phyloP scores from a whole-genome alignment of 2,888 invertebrate species.

The Conus canariensis region DNA sequence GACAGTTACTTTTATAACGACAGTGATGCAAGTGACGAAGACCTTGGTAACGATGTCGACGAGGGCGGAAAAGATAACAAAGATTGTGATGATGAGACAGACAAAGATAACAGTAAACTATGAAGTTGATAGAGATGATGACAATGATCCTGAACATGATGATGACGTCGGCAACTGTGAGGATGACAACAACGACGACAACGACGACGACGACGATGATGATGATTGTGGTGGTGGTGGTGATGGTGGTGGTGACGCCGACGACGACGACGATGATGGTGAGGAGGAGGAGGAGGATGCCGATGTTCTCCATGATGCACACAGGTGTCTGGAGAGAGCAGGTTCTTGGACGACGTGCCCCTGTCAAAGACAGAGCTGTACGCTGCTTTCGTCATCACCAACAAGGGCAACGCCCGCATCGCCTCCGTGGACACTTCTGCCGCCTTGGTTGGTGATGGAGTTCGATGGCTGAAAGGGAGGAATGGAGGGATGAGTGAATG shows the following conservation, averaged over 20 bases:
- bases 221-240: background rate
- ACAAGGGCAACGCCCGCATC: conserved; percentile 82
- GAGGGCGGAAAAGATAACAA: background rate
- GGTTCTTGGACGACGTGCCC: conserved; percentile 86
- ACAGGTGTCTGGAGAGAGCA: conserved; percentile 85
- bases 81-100: background rate
- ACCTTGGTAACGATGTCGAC: background rate
- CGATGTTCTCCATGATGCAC: too few relatives aligned
- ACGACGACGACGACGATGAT: too few relatives aligned
- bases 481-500: too few relatives aligned
- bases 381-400: conserved; percentile 86
- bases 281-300: background rate
- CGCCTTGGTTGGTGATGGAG: conserved; percentile 82
- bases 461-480: too few relatives aligned
- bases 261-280: background rate
- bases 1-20: too few relatives aligned
- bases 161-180: background rate
- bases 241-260: background rate
- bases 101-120: background rate
- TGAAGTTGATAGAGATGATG: background rate
- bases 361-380: conserved; percentile 84
- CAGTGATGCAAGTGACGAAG: too few relatives aligned
- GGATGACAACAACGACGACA: too few relatives aligned
- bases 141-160: background rate
- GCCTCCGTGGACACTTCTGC: conserved; percentile 83